Conservation (phyloP, 2,113 vertebrate genomes). For the Gopherus evgoodei region DNA sequence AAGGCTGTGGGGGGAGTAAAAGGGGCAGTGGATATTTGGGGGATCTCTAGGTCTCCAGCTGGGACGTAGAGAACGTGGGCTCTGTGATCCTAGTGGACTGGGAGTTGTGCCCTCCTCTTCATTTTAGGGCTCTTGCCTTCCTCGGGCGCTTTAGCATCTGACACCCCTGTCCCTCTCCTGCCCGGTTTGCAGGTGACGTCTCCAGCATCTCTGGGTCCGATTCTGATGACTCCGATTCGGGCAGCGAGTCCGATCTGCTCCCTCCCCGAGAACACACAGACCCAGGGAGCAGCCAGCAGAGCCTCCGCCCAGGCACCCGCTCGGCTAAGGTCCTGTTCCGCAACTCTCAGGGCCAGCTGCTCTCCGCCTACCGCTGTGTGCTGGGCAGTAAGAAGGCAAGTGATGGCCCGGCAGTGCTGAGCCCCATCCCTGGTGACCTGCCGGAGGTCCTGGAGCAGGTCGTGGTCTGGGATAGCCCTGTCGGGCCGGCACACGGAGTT, state of each 20-base stretch:
- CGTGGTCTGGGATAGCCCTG: too few species aligned
- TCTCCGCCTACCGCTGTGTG: constrained; percentile 86
- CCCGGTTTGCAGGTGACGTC: constrained; percentile 84
- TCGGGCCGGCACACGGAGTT: not conserved
- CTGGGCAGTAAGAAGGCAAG: constrained; percentile 84
- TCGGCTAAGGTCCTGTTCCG: constrained; percentile 85
- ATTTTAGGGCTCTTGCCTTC: not conserved
- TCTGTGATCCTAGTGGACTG: not conserved
- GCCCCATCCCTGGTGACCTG: not conserved
- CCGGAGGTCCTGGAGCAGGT: not conserved
- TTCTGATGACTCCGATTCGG: constrained; percentile 79
- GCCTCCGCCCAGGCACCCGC: not conserved
- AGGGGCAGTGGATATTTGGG: not conserved
- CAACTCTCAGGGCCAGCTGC: constrained; percentile 85
- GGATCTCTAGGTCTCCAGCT: not conserved
- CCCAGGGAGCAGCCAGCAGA: not conserved
- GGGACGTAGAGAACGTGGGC: not conserved
- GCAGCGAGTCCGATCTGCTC: constrained; percentile 46
- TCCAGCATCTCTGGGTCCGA: constrained; percentile 97
- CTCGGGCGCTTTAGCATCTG: not conserved
- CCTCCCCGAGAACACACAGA: not conserved
- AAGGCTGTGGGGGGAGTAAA: not conserved
- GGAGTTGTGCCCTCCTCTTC: not conserved
- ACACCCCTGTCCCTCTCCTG: fast-evolving
- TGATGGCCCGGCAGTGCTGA: not conserved